Conservation (phyloP, 2,113 vertebrate species). For the Globicephala melas region DNA sequence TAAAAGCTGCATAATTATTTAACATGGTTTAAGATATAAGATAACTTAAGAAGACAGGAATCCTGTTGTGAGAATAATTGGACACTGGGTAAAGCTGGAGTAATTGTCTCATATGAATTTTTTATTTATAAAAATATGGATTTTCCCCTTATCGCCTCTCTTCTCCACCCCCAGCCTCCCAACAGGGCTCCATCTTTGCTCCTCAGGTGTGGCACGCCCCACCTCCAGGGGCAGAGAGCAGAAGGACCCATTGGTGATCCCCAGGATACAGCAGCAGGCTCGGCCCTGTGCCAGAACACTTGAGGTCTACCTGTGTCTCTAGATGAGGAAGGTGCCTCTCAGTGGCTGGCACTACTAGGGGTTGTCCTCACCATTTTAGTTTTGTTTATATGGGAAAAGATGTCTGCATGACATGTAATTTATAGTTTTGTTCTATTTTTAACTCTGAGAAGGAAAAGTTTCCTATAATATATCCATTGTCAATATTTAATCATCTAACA, state of each 20-base stretch:
- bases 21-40: neutral
- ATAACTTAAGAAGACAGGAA: neutral
- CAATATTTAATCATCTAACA: neutral
- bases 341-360: neutral
- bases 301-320: neutral
- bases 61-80: neutral
- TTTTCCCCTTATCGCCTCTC: neutral
- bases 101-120: neutral
- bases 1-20: neutral
- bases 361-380: neutral
- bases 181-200: neutral
- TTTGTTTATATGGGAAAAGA: neutral
- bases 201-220: neutral
- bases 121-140: neutral
- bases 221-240: neutral
- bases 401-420: neutral
- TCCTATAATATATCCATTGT: neutral
- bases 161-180: too few relatives aligned
- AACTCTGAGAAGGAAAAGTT: neutral
- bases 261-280: too few relatives aligned
- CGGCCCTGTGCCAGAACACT: too few relatives aligned
- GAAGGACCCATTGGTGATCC: neutral
- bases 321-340: neutral
- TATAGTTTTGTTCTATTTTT: neutral
- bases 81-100: neutral